These are phyloP conservation scores for Phoxinus dragarum DNA, from an alignment of 2,797 vertebrate species.

Conservation along the genomic window DNA sequence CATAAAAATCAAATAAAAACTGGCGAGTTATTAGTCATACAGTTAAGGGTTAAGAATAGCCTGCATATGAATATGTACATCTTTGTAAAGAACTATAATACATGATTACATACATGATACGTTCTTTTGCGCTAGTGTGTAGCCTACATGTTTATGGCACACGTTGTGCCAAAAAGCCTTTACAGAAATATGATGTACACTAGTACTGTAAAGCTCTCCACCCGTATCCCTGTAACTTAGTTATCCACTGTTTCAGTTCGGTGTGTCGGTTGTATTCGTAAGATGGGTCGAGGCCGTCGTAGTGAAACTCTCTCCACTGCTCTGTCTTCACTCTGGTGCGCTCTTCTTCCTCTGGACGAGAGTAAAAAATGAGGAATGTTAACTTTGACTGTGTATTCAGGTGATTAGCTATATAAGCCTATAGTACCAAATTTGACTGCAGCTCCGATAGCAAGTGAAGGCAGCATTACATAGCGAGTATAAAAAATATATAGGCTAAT, in stretches of 20 bases:
- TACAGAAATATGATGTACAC: slow-evolving; percentile 1
- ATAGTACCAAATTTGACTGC: not conserved
- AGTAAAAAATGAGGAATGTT: slow-evolving; percentile 17
- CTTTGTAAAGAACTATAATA: slow-evolving; percentile 14
- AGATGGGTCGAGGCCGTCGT: slow-evolving; percentile 83
- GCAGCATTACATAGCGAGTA: not conserved
- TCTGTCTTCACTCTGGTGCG: slow-evolving; percentile 79
- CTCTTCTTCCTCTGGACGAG: slow-evolving; percentile 82
- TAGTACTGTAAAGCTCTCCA: not conserved
- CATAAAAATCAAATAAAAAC: not conserved
- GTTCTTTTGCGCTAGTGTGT: not conserved
- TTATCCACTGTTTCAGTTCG: slow-evolving; percentile 65
- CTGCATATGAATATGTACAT: slow-evolving; percentile 37
- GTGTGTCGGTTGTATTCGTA: slow-evolving; percentile 80
- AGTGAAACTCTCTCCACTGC: slow-evolving; percentile 87
- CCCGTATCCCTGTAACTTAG: not conserved
- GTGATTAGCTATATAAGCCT: not conserved
- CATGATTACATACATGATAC: not conserved
- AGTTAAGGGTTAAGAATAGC: not conserved
- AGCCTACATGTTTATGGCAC: not conserved
- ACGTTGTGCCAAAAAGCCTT: not conserved
- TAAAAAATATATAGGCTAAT: not conserved
- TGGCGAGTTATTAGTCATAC: not conserved
- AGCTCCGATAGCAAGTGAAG: no score
- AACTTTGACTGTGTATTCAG: not conserved